Conservation (phyloP, 2,888 invertebrate species). For the Nymphalis polychloros region DNA sequence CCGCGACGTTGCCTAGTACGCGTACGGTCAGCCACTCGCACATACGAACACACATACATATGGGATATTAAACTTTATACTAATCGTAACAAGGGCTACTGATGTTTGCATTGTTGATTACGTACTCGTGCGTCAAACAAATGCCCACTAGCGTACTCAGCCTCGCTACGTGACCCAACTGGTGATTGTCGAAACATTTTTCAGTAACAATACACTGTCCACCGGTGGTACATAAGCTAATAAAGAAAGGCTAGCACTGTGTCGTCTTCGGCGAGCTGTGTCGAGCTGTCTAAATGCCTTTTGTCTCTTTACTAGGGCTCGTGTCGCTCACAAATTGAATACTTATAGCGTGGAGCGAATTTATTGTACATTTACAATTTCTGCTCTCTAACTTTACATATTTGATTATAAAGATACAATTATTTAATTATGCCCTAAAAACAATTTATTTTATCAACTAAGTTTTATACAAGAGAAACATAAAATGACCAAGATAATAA, state of each 20-base stretch:
- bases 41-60: neutral
- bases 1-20: slow-evolving; percentile 35
- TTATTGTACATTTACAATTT: too few relatives aligned
- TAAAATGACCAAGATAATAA: too few relatives aligned
- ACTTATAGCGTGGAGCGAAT: slow-evolving; percentile 6
- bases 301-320: neutral
- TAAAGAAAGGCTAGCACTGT: slow-evolving; percentile 17
- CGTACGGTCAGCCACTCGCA: slow-evolving; percentile 12
- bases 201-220: slow-evolving; percentile 27
- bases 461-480: too few relatives aligned
- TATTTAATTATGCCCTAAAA: too few relatives aligned
- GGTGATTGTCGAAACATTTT: slow-evolving; percentile 30
- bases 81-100: neutral
- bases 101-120: slow-evolving; percentile 3
- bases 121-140: slow-evolving; percentile 15
- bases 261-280: slow-evolving; percentile 5
- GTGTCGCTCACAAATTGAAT: slow-evolving; percentile 23
- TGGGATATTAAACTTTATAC: slow-evolving; percentile 3
- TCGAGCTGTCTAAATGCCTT: slow-evolving; percentile 2
- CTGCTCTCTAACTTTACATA: too few relatives aligned
- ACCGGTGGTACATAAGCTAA: neutral
- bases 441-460: too few relatives aligned
- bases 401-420: too few relatives aligned
- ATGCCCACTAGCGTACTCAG: slow-evolving; percentile 17
- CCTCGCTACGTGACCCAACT: slow-evolving; percentile 33